phyloP scores from a whole-genome alignment of 2,888 invertebrate species.

The Orthonychiurus folsomi region DNA sequence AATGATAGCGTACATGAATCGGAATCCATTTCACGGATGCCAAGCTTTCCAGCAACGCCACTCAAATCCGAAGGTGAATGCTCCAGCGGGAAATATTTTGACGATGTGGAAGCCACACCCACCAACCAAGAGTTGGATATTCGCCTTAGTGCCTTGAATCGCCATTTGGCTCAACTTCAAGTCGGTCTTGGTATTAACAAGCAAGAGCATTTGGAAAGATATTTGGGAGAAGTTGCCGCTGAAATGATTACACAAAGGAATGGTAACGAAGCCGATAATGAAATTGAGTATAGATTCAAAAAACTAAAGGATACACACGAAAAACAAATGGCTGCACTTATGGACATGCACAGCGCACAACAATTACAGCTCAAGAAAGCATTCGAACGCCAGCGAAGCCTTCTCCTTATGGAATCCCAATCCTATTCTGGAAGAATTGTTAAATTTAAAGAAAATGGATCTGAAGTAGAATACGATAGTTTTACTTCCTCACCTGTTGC shows the following conservation, averaged over 20 bases:
- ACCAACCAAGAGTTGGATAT: neutral
- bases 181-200: conserved; percentile 18
- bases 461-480: no score
- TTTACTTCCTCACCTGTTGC: no score
- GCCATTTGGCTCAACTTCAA: conserved; percentile 4
- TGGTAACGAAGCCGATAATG: neutral
- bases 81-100: neutral
- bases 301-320: conserved; percentile 52
- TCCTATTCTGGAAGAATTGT: no score
- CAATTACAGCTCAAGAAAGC: conserved; percentile 55
- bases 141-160: neutral
- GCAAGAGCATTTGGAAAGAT: conserved; percentile 26
- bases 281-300: conserved; percentile 30
- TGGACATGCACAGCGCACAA: conserved; percentile 57
- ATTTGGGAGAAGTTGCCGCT: conserved; percentile 19
- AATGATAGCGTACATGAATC: neutral
- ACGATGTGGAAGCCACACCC: neutral
- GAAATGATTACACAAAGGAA: conserved; percentile 1
- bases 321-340: conserved; percentile 54
- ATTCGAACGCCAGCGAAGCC: conserved; percentile 58
- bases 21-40: no score
- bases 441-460: no score
- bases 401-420: conserved; percentile 45
- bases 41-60: neutral
- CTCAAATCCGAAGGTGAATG: neutral